Evolutionary conservation across 2,113 vertebrate genomes (phyloP), one percentile per base, ranked within the genome.

Genomic region (Parotia lawesii): DNA sequence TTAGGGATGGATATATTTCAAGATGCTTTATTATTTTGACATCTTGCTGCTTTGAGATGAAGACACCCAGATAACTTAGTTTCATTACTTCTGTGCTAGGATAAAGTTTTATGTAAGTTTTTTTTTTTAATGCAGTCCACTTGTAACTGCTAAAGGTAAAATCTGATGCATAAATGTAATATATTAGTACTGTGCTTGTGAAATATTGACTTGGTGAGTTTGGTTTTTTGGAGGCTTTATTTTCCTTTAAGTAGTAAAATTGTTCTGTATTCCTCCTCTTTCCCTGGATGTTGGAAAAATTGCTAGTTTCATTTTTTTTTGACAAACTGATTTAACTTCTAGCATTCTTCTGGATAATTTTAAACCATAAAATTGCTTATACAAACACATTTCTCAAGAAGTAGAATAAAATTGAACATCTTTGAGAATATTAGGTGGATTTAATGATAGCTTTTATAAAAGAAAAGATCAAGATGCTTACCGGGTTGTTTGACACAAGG

Each of bases 1-100:
- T 42, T 94, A 85, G 40, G 38, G 58, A 53, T 80, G 40, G 56
- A 29, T 93, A 37, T 57, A 57, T 90, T 89, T 82, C 66, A 64
- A 14, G 47, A 35, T 79, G 8, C 50, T 73, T 86, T 86, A 25
- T 84, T 71, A 62, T 65, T 78, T 78, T 84, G 50, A 44, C 7
- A 35, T 91, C 3, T 61, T 87, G 27, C 67, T 94, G 38, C 74
- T 87, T 90, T 83, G 85, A 70, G 44, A 15, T 70, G 60, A 84
- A 86, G 54, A 35, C 8, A 57, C 11, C 0, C 16, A 58, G 45
- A 62, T 50, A 71, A 25, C 24, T 87, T 57, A 80, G 37, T 64
- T 28, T 65, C 7, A 14, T 75, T 74, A 57, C 38, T 89, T 84
- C 33, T 81, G 31, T 92, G 29, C 57, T 75, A 61, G 37, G 38